A percentile compares a stretch with the other conserved stretches of the same genome.
These are phyloP conservation scores for Felis chaus DNA, from an alignment of 2,113 vertebrate genomes.

Conservation along the genomic window DNA sequence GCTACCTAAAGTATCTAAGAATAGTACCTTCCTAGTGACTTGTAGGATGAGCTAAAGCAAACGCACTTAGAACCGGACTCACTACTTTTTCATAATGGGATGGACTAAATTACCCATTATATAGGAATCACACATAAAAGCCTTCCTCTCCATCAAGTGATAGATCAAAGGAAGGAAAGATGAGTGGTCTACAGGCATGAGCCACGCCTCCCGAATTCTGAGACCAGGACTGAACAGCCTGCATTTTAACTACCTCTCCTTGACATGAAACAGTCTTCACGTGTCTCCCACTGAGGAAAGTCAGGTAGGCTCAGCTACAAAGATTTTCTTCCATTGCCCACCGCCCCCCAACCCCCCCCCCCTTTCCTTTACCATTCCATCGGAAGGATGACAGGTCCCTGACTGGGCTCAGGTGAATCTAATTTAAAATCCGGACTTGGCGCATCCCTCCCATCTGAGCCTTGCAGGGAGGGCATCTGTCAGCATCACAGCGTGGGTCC, in stretches of 20 bases:
- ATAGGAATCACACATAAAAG: constrained; percentile 84
- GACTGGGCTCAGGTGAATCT: constrained; percentile 77
- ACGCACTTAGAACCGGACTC: constrained; percentile 78
- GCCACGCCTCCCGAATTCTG: constrained; percentile 85
- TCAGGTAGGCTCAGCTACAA: constrained; percentile 84
- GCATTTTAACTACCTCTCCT: constrained; percentile 87
- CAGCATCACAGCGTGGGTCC: constrained; percentile 17
- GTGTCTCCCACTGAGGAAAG: constrained; percentile 82
- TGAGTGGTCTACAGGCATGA: constrained; percentile 81
- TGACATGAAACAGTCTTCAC: constrained; percentile 84
- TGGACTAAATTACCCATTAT: constrained; percentile 85
- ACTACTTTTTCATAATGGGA: constrained; percentile 80
- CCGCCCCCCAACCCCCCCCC: neutral
- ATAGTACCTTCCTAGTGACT: constrained; percentile 67
- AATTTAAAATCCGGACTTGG: constrained; percentile 78
- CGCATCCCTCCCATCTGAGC: constrained; percentile 53
- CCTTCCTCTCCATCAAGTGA: constrained; percentile 81
- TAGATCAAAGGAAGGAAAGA: constrained; percentile 85
- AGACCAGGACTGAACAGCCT: constrained; percentile 81
- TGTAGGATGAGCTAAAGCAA: constrained; percentile 82
- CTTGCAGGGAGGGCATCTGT: neutral
- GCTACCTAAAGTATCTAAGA: constrained; percentile 52
- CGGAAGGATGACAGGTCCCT: constrained; percentile 76
- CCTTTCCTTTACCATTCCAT: constrained; percentile 32
- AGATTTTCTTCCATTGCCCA: constrained; percentile 76